Evolutionary conservation across 2,888 invertebrate species (phyloP), one percentile per base, ranked within the genome.

Genomic region (Epiblema foenella): DNA sequence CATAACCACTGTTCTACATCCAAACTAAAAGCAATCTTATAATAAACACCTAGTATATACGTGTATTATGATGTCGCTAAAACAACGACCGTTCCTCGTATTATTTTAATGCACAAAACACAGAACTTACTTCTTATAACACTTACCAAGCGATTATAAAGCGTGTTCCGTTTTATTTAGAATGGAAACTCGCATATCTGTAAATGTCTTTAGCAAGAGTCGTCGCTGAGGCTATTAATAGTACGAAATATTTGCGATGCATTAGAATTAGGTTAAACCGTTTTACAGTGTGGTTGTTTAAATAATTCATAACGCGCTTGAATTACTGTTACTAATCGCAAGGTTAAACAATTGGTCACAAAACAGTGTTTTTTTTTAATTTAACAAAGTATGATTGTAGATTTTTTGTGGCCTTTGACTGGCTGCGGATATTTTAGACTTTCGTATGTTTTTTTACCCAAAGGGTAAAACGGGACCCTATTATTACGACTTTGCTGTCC

Each of bases 191-290:
- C 9, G 18, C 24, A 39, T 29, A 17, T 9, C 46, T 2, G 18
- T 15, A 15, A n/a, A 24, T 49, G n/a, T 56, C n/a, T 58, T 51
- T 39, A 18, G 52, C 37, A 54, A 37, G 52, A 39, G 39, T 29
- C 9, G 29, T 24, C n/a, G 24, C 46, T 60, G 29, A 29, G 46
- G 60, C 29, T 52, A 57, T 54, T 62, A 49, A n/a, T 8, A 42
- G 56, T 62, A 58, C 56, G 65, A 71, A 65, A 57, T 65, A 72
- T 72, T 66, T 52, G 59, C 29, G 66, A 63, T 65, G 62, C 20
- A 58, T 66, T 70, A 63, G 66, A 75, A 72, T 69, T 64, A 49
- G 69, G 63, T 67, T 69, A 67, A 69, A 17, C 56, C 54, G 17
- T 69, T 63, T 63, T 56, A 54, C 15, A 67, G 29, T 15, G 33